A percentile compares a stretch with the other conserved stretches of the same genome.
Evolutionary conservation across 2,113 vertebrate species (phyloP).

Genomic region (Chlorodrepanis virens): DNA sequence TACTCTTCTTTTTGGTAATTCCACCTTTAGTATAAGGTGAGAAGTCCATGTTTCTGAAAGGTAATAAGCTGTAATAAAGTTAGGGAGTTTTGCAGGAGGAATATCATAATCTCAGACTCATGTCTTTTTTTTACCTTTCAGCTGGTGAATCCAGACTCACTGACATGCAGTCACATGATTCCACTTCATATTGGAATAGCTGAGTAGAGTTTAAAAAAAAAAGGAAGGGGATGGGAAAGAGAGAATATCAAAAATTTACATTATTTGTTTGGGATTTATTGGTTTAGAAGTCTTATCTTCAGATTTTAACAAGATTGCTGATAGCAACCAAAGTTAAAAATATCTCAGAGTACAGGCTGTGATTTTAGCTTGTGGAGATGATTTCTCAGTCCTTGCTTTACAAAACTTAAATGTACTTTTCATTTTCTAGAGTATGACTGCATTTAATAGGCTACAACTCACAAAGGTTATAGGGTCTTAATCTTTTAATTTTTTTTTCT

Average conservation of each 20-base stretch:
- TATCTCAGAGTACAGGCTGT: not conserved
- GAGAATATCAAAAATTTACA: not conserved
- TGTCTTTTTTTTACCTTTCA: not conserved
- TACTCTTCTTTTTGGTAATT: not conserved
- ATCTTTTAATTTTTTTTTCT: not conserved
- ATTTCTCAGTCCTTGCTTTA: not conserved
- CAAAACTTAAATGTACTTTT: not conserved
- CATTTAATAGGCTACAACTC: not conserved
- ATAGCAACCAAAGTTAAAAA: not conserved
- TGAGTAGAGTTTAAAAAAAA: not conserved
- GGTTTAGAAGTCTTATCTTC: not conserved
- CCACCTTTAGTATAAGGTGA: not conserved
- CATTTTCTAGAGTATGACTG: not conserved
- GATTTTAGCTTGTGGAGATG: not conserved
- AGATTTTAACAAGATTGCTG: not conserved
- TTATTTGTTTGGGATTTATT: not conserved
- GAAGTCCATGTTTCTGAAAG: not conserved
- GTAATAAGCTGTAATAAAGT: not conserved
- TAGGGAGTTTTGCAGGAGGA: not conserved
- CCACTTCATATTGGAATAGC: not conserved
- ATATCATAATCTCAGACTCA: not conserved
- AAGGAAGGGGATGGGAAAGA: not conserved
- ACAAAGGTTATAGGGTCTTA: not conserved
- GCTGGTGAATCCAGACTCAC: not conserved
- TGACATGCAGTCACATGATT: not conserved